phyloP scores from a whole-genome alignment of 2,113 vertebrate genomes.

The Chrysochloris asiatica region DNA sequence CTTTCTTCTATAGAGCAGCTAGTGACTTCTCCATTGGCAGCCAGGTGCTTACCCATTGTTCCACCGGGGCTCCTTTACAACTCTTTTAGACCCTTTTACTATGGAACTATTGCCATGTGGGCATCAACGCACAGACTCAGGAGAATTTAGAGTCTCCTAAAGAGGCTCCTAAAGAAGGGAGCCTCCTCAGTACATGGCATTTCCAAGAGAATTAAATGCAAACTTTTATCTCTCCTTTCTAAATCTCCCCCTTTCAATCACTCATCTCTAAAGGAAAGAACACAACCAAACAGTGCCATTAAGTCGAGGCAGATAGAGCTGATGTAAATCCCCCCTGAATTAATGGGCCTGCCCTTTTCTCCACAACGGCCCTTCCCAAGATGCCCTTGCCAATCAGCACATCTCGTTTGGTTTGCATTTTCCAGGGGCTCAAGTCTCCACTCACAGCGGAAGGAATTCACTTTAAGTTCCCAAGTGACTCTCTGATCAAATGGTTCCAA shows the following conservation, averaged over 20 bases:
- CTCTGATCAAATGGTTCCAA: slow-evolving; percentile 15
- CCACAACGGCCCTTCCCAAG: slow-evolving; percentile 67
- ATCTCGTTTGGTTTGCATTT: slow-evolving; percentile 69
- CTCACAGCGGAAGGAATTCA: slow-evolving; percentile 58
- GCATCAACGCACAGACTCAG: too few relatives aligned
- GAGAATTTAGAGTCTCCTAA: not conserved
- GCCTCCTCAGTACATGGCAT: slow-evolving; percentile 65
- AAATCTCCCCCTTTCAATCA: slow-evolving; percentile 79
- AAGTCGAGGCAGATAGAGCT: slow-evolving; percentile 75
- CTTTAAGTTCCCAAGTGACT: slow-evolving; percentile 67
- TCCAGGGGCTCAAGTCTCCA: slow-evolving; percentile 60
- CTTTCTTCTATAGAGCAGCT: not conserved
- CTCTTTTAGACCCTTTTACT: not conserved
- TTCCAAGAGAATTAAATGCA: slow-evolving; percentile 72
- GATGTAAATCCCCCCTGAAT: slow-evolving; percentile 76
- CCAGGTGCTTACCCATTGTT: not conserved
- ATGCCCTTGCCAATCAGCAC: slow-evolving; percentile 77
- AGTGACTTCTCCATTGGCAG: not conserved
- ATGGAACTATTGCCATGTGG: not conserved
- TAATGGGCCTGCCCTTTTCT: slow-evolving; percentile 65
- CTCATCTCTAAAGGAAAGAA: slow-evolving; percentile 75
- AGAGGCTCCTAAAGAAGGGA: slow-evolving; percentile 46
- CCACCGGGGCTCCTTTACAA: not conserved
- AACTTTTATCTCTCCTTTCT: slow-evolving; percentile 79
- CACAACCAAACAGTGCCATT: slow-evolving; percentile 75